phyloP scores from a whole-genome alignment of 2,797 vertebrate genomes.

The Nasua narica region DNA sequence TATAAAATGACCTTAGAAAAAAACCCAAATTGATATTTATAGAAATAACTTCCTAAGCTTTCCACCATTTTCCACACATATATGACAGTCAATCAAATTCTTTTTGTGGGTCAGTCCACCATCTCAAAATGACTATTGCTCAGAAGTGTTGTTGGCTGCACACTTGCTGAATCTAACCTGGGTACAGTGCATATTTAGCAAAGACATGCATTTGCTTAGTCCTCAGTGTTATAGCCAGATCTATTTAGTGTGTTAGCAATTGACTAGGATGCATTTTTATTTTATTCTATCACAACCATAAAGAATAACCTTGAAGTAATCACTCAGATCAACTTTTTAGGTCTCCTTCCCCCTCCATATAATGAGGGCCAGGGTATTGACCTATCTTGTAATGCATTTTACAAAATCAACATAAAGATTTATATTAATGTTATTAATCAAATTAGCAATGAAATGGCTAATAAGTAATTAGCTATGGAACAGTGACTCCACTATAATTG shows the following conservation, averaged over 20 bases:
- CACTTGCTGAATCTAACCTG: neutral
- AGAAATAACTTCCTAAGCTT: neutral
- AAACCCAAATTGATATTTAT: neutral
- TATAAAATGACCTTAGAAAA: neutral
- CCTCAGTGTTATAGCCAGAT: neutral
- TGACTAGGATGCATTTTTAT: neutral
- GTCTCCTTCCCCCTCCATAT: constrained; percentile 43
- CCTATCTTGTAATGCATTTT: constrained; percentile 69
- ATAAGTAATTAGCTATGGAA: constrained; percentile 72
- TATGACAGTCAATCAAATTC: neutral
- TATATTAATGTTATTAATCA: constrained; percentile 73
- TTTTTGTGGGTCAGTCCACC: neutral
- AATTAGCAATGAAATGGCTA: constrained; percentile 71
- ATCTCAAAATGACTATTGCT: neutral
- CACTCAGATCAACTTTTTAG: constrained; percentile 51
- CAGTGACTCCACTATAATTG: constrained; percentile 56
- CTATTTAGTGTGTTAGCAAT: neutral
- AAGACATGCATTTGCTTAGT: neutral
- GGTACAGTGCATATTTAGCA: neutral
- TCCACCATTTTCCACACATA: neutral
- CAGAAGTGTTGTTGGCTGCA: neutral
- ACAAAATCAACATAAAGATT: constrained; percentile 75
- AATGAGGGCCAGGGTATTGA: constrained; percentile 55
- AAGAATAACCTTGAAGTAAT: constrained; percentile 52
- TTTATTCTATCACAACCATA: constrained; percentile 16